These are phyloP conservation scores for Apaloderma vittatum DNA, from an alignment of 2,113 vertebrate genomes.

Conservation along the genomic window DNA sequence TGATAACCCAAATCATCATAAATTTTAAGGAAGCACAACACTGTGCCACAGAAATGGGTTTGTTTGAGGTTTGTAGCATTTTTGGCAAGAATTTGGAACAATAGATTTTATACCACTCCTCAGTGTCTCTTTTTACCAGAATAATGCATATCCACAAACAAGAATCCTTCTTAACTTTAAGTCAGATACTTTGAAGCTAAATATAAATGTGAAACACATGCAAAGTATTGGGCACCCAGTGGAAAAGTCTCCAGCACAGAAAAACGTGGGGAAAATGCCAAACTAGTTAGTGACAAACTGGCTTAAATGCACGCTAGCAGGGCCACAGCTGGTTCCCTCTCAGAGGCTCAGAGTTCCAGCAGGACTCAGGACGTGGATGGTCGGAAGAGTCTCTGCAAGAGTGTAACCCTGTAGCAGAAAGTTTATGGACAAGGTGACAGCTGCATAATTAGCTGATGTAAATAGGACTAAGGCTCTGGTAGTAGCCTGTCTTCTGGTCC, in stretches of 20 bases:
- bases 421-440: neutral
- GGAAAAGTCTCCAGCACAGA: neutral
- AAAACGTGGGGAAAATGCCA: neutral
- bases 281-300: neutral
- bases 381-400: neutral
- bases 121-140: neutral
- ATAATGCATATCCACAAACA: neutral
- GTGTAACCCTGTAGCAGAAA: accelerated
- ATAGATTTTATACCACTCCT: neutral
- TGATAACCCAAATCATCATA: neutral
- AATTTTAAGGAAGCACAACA: neutral
- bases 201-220: neutral
- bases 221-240: neutral
- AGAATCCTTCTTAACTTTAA: neutral
- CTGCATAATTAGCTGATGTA: neutral
- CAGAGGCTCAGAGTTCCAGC: neutral
- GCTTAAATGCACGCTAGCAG: accelerated
- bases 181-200: neutral
- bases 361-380: neutral
- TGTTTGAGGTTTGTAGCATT: neutral
- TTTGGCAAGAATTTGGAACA: neutral
- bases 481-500: neutral
- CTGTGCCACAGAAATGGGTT: neutral
- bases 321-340: neutral
- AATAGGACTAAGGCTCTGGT: neutral